Conservation (phyloP, 1,140 invertebrate genomes). For the Tyrophagus putrescentiae region DNA sequence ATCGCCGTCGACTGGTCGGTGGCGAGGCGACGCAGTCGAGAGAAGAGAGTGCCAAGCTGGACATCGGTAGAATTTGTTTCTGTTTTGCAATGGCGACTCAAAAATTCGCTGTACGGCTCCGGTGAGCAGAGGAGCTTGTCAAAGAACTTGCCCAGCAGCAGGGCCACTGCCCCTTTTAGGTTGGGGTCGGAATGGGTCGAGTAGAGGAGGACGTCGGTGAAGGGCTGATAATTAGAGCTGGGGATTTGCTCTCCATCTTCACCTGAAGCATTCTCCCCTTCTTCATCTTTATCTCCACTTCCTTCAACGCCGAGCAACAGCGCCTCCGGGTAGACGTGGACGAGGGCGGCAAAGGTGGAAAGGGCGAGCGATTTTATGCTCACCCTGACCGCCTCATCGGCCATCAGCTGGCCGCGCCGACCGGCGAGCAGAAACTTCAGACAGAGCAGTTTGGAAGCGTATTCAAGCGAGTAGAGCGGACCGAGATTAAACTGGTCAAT, state of each 20-base stretch:
- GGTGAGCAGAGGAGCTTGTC: conserved; percentile 26
- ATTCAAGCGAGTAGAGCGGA: conserved; percentile 49
- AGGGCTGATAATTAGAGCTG: conserved; percentile 27
- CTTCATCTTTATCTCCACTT: background rate
- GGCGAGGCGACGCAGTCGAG: background rate
- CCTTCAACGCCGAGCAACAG: conserved; percentile 40
- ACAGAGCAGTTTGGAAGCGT: conserved; percentile 53
- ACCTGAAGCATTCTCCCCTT: conserved; percentile 4
- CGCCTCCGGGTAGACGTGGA: conserved; percentile 52
- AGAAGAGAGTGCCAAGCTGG: conserved; percentile 12
- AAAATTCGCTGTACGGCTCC: conserved; percentile 13
- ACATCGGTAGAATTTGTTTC: background rate
- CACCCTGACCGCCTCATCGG: conserved; percentile 53
- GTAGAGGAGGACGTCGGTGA: conserved; percentile 53
- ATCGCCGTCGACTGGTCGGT: conserved; percentile 30
- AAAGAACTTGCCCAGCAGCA: conserved; percentile 51
- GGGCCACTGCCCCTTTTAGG: conserved; percentile 52
- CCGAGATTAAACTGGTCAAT: conserved; percentile 48
- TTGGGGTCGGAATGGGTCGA: conserved; percentile 62
- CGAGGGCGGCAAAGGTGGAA: conserved; percentile 50
- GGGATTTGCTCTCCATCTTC: background rate
- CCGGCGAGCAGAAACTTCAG: conserved; percentile 59
- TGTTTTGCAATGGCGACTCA: background rate
- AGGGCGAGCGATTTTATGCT: conserved; percentile 68
- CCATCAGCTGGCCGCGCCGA: conserved; percentile 41